Evolutionary conservation across 2,888 invertebrate genomes (phyloP), one percentile per base, ranked within the genome.

Genomic region (Lithophane socia): DNA sequence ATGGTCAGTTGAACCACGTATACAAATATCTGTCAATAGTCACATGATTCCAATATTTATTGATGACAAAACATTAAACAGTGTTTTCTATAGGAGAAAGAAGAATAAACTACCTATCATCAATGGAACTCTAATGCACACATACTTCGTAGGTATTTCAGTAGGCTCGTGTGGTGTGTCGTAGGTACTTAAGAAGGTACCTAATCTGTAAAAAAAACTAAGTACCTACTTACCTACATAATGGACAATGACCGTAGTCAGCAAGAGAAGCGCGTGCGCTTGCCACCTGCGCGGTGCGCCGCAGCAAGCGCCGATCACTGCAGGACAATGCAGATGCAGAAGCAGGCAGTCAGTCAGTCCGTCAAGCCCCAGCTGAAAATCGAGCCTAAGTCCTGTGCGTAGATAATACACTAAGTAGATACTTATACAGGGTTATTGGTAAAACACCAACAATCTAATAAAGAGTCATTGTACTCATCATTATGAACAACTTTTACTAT

Each of bases 31-130:
- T 44, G 56, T 80, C 49, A 77, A 65, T 64, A 82, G 83, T 80
- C 83, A 83, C 80, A 80, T 83, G 80, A 77, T 61, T 49, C 54
- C 21, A 67, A 24, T 75, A 65, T 52, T 56, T 64, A 64, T 77
- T 77, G 44, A 29, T 77, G 65, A 60, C 29, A 44, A 61, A 52
- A 77, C 42, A 74, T 60, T 60, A 21, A 9, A 67, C 49, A 52
- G 16, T 49, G 47, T 37, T 47, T 56, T 47, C n/a, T 72, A 18
- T 18, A 16, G 5, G 24, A 54, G 56, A 58, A 58, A 18, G 69
- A 68, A 72, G 1, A 68, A 37, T 67, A 21, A 21, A 44, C n/a
- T 65, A 65, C 3, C 9, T 61, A n/a, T n/a, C 29, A 49, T 71
- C 18, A 67, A 66, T 71, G 16, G 7, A n/a, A 65, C 21, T 49